Conservation (phyloP, 2,797 vertebrate genomes). For the Corythornis leucogaster region DNA sequence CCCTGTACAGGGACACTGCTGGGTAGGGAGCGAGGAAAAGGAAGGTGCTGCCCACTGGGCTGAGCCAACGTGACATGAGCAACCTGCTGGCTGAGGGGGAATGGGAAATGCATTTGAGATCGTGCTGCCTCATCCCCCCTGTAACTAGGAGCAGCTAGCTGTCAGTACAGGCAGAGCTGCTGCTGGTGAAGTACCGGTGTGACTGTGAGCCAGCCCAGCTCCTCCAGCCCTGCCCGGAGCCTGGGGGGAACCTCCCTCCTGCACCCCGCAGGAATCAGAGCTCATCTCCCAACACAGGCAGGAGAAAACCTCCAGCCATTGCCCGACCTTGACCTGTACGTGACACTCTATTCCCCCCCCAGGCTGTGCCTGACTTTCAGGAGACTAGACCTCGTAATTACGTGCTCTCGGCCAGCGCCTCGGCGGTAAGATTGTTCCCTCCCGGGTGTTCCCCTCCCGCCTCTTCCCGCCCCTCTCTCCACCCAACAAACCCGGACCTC, state of each 20-base stretch:
- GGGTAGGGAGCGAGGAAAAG: neutral
- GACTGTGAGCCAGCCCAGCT: neutral
- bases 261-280: neutral
- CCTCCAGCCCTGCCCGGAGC: too few species aligned
- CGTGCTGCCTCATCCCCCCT: neutral
- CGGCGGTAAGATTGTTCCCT: slow-evolving; percentile 88
- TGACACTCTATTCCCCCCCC: slow-evolving; percentile 73
- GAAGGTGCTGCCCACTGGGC: neutral
- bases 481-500: neutral
- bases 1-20: neutral
- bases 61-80: neutral
- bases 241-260: neutral
- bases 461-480: slow-evolving; percentile 20
- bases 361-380: slow-evolving; percentile 95
- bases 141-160: neutral
- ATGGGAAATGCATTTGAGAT: neutral
- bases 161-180: neutral
- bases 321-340: slow-evolving; percentile 51
- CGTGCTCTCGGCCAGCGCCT: slow-evolving; percentile 95
- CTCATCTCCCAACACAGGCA: neutral
- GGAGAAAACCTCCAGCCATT: neutral
- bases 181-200: neutral
- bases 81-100: neutral
- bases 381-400: slow-evolving; percentile 98
- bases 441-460: neutral